Conservation (phyloP, 2,113 vertebrate species). For the Dunckerocampus dactyliophorus region DNA sequence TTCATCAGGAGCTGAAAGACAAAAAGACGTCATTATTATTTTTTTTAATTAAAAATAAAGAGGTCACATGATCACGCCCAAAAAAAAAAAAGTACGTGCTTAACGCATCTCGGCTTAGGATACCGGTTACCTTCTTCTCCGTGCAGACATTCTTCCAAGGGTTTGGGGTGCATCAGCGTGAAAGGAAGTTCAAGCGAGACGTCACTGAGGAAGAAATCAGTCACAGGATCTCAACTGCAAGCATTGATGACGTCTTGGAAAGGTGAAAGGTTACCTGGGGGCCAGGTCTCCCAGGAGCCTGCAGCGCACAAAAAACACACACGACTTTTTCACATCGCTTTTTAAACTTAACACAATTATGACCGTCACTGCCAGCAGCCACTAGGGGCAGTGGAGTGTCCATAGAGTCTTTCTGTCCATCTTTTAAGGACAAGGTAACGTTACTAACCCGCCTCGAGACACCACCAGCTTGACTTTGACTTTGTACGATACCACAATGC, state of each 20-base stretch:
- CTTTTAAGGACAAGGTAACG: neutral
- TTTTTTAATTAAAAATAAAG: neutral
- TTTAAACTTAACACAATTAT: neutral
- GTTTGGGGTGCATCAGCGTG: conserved; percentile 94
- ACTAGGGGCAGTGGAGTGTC: neutral
- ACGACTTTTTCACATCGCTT: neutral
- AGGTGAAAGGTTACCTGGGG: conserved; percentile 78
- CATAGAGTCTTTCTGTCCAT: no score
- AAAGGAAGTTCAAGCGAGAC: conserved; percentile 92
- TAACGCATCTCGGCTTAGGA: no score
- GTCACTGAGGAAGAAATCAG: conserved; percentile 74
- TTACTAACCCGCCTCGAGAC: conserved; percentile 88
- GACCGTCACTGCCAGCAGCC: neutral
- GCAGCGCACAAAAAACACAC: conserved; percentile 37
- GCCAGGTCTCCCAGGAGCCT: conserved; percentile 90
- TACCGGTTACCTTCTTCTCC: conserved; percentile 79
- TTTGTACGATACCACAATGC: conserved; percentile 96
- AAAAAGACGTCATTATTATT: neutral
- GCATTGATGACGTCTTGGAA: neutral
- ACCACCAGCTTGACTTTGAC: conserved; percentile 98
- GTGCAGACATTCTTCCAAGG: conserved; percentile 79
- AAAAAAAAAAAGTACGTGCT: no score
- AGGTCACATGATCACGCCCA: neutral
- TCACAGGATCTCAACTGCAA: no score
- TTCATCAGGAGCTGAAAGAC: conserved; percentile 82